Conservation (phyloP, 1,140 invertebrate genomes). For the Drosophila leontia region DNA sequence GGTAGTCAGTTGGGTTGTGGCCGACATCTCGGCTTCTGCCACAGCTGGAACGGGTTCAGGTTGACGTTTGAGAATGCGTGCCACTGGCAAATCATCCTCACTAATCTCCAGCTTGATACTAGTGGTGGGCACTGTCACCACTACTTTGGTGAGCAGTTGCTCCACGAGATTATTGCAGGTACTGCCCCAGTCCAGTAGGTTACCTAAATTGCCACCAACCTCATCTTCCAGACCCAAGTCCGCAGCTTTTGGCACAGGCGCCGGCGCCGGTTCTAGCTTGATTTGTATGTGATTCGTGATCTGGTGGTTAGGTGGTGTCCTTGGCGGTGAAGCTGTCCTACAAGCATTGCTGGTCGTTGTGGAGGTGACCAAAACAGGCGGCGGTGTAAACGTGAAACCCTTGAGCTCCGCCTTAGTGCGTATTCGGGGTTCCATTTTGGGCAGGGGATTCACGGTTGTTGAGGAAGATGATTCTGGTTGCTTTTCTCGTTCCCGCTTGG, state of each 20-base stretch:
- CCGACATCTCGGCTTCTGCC: constrained; percentile 54
- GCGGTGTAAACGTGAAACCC: constrained; percentile 86
- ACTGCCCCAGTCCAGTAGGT: constrained; percentile 76
- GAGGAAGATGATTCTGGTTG: constrained; percentile 19
- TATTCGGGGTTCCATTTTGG: constrained; percentile 89
- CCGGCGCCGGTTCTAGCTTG: constrained; percentile 57
- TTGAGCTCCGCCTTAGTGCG: constrained; percentile 93
- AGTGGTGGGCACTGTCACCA: constrained; percentile 2
- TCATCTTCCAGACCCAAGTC: constrained; percentile 48
- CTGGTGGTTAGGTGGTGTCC: constrained; percentile 41
- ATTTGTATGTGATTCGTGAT: constrained; percentile 69
- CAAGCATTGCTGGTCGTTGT: constrained; percentile 24
- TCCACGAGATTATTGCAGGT: constrained; percentile 82
- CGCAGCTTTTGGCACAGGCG: neutral
- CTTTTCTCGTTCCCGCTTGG: constrained; percentile 44
- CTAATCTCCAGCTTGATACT: constrained; percentile 69
- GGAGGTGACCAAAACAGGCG: constrained; percentile 58
- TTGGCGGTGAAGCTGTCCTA: neutral
- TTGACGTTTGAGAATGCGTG: constrained; percentile 62
- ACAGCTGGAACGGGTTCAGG: constrained; percentile 25
- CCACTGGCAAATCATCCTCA: constrained; percentile 72
- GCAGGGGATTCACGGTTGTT: neutral
- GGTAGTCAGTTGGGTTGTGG: constrained; percentile 60
- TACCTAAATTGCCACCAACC: constrained; percentile 21
- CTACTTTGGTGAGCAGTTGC: constrained; percentile 61